Percentiles rank a stretch among this genome's conserved stretches.
Evolutionary conservation across 2,888 invertebrate genomes (phyloP).

Genomic region (Cerceris ruficornis): DNA sequence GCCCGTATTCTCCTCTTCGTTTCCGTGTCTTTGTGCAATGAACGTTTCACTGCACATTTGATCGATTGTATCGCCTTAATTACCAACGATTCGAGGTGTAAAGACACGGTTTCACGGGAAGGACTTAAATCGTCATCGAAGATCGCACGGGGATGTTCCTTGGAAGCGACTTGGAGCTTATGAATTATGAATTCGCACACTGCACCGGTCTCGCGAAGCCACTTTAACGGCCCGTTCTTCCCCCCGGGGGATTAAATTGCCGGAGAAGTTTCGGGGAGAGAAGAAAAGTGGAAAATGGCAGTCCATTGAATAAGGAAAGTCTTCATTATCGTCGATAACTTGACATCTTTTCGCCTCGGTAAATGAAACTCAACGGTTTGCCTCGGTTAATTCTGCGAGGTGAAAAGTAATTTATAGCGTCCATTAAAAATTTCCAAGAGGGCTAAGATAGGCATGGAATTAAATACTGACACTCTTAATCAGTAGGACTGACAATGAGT

Average conservation of each 20-base stretch:
- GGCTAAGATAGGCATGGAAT: too few species aligned
- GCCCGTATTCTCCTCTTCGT: too few species aligned
- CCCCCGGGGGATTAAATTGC: constrained; percentile 38
- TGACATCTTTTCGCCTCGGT: constrained; percentile 5
- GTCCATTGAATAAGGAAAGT: constrained; percentile 23
- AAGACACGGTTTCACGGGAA: constrained; percentile 18
- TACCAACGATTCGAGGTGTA: neutral
- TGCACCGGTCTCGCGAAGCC: constrained; percentile 31
- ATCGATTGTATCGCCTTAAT: neutral
- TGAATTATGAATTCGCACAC: constrained; percentile 57
- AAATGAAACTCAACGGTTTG: neutral
- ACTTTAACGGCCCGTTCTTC: constrained; percentile 41
- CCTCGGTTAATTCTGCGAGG: too few species aligned
- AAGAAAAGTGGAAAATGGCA: constrained; percentile 33
- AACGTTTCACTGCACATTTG: neutral
- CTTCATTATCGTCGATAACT: constrained; percentile 22
- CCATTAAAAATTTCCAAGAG: too few species aligned
- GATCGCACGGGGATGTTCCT: constrained; percentile 33
- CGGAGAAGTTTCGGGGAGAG: constrained; percentile 7
- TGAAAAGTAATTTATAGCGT: too few species aligned
- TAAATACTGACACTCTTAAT: too few species aligned
- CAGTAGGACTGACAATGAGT: too few species aligned
- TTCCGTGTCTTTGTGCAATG: too few species aligned
- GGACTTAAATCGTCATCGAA: constrained; percentile 41
- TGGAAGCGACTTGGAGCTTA: constrained; percentile 39